Conservation (phyloP, 2,888 invertebrate genomes). For the Theretra japonica region DNA sequence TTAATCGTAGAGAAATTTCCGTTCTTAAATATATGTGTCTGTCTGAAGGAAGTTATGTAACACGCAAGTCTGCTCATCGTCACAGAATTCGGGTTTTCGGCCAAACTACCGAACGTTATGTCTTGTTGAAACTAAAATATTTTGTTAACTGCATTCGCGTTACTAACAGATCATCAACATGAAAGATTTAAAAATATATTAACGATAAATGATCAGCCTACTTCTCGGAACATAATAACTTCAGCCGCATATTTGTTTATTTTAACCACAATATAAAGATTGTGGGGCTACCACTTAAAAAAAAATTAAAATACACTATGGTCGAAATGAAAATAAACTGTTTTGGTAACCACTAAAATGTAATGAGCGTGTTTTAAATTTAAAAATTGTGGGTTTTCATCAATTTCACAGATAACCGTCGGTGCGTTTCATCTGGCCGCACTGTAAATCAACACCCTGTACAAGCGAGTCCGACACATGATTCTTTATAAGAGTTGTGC, state of each 20-base stretch:
- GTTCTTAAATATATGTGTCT: constrained; percentile 36
- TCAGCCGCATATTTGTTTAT: background rate
- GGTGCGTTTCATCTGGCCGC: constrained; percentile 38
- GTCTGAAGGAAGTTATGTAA: constrained; percentile 52
- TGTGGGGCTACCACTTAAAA: background rate
- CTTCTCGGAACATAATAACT: background rate
- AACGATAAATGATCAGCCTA: constrained; percentile 2
- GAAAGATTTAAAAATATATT: constrained; percentile 44
- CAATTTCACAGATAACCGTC: constrained; percentile 32
- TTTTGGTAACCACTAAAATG: constrained; percentile 11
- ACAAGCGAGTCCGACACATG: constrained; percentile 37
- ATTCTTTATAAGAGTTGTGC: constrained; percentile 48
- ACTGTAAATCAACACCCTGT: constrained; percentile 43
- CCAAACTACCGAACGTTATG: constrained; percentile 48
- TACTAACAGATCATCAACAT: constrained; percentile 39
- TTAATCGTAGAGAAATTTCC: constrained; percentile 47
- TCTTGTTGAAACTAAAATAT: constrained; percentile 63
- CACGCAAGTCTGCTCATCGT: constrained; percentile 54
- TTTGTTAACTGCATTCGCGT: constrained; percentile 55
- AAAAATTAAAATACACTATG: background rate
- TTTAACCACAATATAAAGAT: background rate
- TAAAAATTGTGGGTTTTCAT: constrained; percentile 29
- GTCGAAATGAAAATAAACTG: background rate
- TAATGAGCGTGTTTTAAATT: background rate
- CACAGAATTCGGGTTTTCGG: constrained; percentile 48